These are phyloP conservation scores for Dromius quadrimaculatus DNA, from an alignment of 2,888 invertebrate genomes.

Conservation along the genomic window DNA sequence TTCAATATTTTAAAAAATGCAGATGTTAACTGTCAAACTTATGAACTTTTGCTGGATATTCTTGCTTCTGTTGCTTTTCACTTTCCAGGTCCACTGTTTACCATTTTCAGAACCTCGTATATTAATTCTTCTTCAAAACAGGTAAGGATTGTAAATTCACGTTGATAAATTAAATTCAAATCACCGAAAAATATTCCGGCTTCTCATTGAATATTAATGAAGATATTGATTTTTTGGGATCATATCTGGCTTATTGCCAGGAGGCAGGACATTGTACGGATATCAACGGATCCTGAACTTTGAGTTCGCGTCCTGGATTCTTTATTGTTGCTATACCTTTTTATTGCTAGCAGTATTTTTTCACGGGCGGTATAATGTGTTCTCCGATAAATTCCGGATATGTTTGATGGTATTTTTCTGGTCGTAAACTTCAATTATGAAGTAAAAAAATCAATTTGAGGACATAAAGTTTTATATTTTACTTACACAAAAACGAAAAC, in stretches of 20 bases:
- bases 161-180: too few species aligned
- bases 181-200: too few species aligned
- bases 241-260: constrained; percentile 13
- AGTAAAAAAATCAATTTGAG: neutral
- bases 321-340: neutral
- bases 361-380: constrained; percentile 8
- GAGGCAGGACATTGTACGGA: neutral
- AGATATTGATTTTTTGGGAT: neutral
- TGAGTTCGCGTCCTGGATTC: constrained; percentile 4
- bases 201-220: too few species aligned
- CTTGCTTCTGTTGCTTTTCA: neutral
- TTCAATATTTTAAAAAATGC: too few species aligned
- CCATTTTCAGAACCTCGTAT: neutral
- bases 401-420: neutral
- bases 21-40: too few species aligned
- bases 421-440: neutral
- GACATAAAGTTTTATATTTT: too few species aligned
- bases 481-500: too few species aligned
- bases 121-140: too few species aligned
- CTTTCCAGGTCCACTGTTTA: neutral
- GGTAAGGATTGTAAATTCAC: too few species aligned
- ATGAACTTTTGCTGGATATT: too few species aligned
- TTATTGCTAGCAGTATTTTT: constrained; percentile 1
- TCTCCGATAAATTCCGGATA: constrained; percentile 9
- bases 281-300: constrained; percentile 11